phyloP scores from a whole-genome alignment of 2,113 vertebrate species.

The Regulus satrapa region DNA sequence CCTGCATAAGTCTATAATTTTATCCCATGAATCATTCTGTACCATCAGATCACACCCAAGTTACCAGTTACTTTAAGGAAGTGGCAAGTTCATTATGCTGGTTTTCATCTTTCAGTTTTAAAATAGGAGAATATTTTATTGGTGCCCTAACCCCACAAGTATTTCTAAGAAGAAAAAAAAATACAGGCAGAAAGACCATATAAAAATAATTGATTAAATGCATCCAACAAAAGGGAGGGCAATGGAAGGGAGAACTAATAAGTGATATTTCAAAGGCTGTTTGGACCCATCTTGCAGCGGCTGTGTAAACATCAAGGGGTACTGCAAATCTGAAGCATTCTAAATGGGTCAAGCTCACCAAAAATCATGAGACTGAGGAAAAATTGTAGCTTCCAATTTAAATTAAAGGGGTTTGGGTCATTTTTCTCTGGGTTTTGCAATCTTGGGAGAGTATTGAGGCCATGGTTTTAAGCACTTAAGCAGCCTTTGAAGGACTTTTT shows the following conservation, averaged over 20 bases:
- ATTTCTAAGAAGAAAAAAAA: background rate
- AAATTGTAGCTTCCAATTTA: background rate
- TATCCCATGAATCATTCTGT: constrained; percentile 71
- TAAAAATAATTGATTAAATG: constrained; percentile 35
- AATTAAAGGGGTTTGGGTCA: background rate
- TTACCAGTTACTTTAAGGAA: constrained; percentile 71
- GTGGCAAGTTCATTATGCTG: constrained; percentile 42
- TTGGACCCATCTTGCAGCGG: background rate
- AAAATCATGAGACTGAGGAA: background rate
- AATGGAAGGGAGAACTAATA: background rate
- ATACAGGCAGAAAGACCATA: background rate
- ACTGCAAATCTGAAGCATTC: background rate
- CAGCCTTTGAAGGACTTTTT: background rate
- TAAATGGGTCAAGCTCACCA: background rate
- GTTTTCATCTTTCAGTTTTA: constrained; percentile 61
- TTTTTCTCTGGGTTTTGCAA: background rate
- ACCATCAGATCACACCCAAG: constrained; percentile 72
- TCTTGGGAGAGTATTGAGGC: background rate
- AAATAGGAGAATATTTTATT: constrained; percentile 56
- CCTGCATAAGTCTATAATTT: constrained; percentile 76
- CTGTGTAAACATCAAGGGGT: background rate
- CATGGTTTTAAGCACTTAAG: background rate
- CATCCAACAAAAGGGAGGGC: background rate
- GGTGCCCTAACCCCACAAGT: constrained; percentile 16
- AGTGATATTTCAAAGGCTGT: background rate